These are phyloP conservation scores for Hypomesus transpacificus DNA, from an alignment of 2,113 vertebrate genomes.

Conservation along the genomic window DNA sequence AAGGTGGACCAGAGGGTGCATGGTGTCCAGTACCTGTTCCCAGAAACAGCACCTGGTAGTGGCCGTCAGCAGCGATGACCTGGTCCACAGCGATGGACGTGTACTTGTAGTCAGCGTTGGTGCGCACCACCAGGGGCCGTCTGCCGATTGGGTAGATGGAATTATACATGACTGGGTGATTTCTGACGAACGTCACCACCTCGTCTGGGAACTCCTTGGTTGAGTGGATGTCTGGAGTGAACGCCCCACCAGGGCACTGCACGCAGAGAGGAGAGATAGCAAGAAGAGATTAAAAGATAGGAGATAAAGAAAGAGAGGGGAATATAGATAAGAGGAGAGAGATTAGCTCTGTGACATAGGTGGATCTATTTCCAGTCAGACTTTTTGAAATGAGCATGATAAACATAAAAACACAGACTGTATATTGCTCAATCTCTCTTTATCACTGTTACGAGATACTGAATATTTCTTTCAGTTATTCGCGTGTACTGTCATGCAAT, in stretches of 20 bases:
- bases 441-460: background rate
- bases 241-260: constrained; percentile 95
- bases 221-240: constrained; percentile 87
- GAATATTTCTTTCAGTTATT: background rate
- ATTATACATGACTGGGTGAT: constrained; percentile 97
- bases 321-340: background rate
- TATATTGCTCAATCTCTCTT: too few species aligned
- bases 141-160: constrained; percentile 87
- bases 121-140: constrained; percentile 86
- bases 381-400: background rate
- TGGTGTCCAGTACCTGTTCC: constrained; percentile 81
- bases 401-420: background rate
- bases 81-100: constrained; percentile 92
- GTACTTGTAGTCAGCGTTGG: constrained; percentile 90
- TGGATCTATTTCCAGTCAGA: background rate
- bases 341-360: background rate
- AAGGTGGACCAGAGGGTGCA: background rate
- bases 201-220: constrained; percentile 98
- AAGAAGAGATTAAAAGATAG: too few species aligned
- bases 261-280: background rate
- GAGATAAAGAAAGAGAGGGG: background rate
- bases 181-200: constrained; percentile 94
- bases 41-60: constrained; percentile 92
- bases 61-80: constrained; percentile 88
- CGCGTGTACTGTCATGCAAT: background rate